These are phyloP conservation scores for Neogobius melanostomus DNA, from an alignment of 2,113 vertebrate species.

Conservation along the genomic window DNA sequence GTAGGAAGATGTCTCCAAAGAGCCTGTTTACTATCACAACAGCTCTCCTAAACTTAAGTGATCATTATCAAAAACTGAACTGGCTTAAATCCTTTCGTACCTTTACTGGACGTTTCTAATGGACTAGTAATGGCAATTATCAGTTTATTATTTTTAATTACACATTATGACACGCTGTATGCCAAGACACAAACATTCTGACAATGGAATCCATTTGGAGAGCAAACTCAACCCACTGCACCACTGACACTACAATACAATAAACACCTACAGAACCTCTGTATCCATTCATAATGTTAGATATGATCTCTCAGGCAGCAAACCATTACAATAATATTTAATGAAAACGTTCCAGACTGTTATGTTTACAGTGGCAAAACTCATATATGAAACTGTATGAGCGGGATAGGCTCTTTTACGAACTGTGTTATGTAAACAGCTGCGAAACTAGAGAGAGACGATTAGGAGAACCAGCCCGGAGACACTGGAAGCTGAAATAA, in stretches of 20 bases:
- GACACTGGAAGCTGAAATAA: conserved; percentile 21
- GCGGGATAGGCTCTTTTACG: neutral
- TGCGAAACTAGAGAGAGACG: neutral
- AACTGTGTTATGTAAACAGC: conserved; percentile 11
- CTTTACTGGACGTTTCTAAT: no score
- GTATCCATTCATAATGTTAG: neutral
- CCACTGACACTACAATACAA: neutral
- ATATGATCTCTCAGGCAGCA: neutral
- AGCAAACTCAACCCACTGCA: neutral
- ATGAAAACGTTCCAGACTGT: neutral
- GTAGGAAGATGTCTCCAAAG: no score
- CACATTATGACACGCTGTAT: no score
- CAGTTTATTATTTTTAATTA: no score
- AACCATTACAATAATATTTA: neutral
- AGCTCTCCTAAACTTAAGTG: no score
- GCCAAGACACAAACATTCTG: no score
- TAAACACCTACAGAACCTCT: neutral
- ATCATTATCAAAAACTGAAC: no score
- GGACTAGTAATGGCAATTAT: no score
- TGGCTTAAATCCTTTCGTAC: no score
- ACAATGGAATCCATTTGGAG: neutral
- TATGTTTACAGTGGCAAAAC: neutral
- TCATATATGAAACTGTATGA: conserved; percentile 3
- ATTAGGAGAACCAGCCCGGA: conserved; percentile 26
- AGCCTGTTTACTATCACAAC: no score